phyloP scores from a whole-genome alignment of 1,140 invertebrate genomes.

The Aphidius ervi region DNA sequence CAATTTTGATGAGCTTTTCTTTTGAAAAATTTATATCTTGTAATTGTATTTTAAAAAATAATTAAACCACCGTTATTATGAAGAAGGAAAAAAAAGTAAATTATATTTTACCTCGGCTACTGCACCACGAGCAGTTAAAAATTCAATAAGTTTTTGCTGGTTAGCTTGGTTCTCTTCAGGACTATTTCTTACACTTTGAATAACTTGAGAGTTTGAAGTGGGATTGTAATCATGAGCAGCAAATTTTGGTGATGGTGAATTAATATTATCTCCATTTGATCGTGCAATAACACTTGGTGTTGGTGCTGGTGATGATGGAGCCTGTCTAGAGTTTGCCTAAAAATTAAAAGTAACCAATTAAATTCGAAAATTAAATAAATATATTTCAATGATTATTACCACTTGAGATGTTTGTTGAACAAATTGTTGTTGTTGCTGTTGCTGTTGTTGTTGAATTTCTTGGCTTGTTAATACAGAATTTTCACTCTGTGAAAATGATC shows the following conservation, averaged over 20 bases:
- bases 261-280: conserved; percentile 32
- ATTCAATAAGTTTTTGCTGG: conserved; percentile 52
- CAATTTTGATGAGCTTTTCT: too few relatives aligned
- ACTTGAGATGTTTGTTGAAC: too few relatives aligned
- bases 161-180: conserved; percentile 50
- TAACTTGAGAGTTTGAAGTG: conserved; percentile 32
- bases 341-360: background rate
- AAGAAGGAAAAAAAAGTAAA: background rate
- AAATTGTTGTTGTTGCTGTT: conserved; percentile 19
- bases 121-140: conserved; percentile 51
- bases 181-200: conserved; percentile 37
- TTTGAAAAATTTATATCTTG: too few relatives aligned
- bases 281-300: background rate
- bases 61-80: background rate
- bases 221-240: conserved; percentile 29
- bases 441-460: conserved; percentile 21
- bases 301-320: background rate
- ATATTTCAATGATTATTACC: too few relatives aligned
- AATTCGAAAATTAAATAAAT: too few relatives aligned
- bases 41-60: too few relatives aligned
- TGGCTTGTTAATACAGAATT: conserved; percentile 16
- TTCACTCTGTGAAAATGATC: conserved; percentile 16
- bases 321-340: conserved; percentile 1
- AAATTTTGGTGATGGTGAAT: conserved; percentile 29
- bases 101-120: conserved; percentile 43